A percentile compares a stretch with the other conserved stretches of the same genome.
Evolutionary conservation across 2,113 vertebrate genomes (phyloP).

Genomic region (Melanostigma gelatinosum): DNA sequence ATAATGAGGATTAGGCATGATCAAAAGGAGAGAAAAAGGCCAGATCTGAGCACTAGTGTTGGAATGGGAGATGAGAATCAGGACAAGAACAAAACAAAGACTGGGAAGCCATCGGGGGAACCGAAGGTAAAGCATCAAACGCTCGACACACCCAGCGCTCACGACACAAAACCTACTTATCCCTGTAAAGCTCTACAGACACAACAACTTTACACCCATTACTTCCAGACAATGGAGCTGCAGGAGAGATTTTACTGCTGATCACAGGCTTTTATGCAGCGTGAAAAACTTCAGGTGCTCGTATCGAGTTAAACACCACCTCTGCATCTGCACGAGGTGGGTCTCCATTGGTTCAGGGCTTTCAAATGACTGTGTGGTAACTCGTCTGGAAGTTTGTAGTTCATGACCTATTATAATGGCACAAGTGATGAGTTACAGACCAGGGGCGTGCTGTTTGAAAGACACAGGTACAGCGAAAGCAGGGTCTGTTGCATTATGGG

Average conservation of each 20-base stretch:
- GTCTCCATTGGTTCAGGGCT: neutral
- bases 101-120: neutral
- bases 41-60: slow-evolving; percentile 20
- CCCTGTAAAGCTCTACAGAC: slow-evolving; percentile 37
- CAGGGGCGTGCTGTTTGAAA: neutral
- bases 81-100: slow-evolving; percentile 12
- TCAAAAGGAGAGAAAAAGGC: slow-evolving; percentile 54
- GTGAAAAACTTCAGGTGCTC: slow-evolving; percentile 19
- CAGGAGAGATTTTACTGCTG: slow-evolving; percentile 62
- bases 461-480: neutral
- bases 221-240: slow-evolving; percentile 38
- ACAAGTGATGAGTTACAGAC: neutral
- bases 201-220: slow-evolving; percentile 56
- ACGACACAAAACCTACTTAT: slow-evolving; percentile 16
- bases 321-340: slow-evolving; percentile 37
- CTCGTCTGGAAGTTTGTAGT: neutral
- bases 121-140: slow-evolving; percentile 1
- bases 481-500: too few relatives aligned
- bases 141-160: neutral
- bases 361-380: neutral
- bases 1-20: slow-evolving; percentile 56
- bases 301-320: neutral
- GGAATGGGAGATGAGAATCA: slow-evolving; percentile 22
- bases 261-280: slow-evolving; percentile 45
- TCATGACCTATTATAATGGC: neutral